phyloP scores from a whole-genome alignment of 2,113 vertebrate species.

The Equus quagga region DNA sequence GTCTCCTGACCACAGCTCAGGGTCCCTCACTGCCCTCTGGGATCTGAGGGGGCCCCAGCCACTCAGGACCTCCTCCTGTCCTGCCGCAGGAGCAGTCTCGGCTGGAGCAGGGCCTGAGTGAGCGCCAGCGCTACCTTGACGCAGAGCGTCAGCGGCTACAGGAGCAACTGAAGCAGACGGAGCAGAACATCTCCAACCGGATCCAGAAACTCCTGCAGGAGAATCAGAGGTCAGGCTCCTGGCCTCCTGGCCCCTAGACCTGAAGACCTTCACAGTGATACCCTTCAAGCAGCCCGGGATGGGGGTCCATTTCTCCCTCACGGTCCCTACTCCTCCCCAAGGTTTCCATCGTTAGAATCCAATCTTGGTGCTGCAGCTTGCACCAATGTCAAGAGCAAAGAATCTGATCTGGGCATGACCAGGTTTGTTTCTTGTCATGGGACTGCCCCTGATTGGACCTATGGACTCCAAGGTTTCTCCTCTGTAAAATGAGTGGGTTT shows the following conservation, averaged over 20 bases:
- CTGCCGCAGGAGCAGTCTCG: conserved; percentile 91
- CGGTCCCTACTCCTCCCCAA: background rate
- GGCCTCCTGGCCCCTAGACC: accelerated
- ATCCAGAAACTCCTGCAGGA: conserved; percentile 93
- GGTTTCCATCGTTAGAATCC: background rate
- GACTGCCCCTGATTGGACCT: background rate
- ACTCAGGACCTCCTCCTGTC: background rate
- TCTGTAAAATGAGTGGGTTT: background rate
- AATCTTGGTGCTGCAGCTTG: background rate
- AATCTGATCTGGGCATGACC: background rate
- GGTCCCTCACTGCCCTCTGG: accelerated
- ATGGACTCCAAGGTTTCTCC: background rate
- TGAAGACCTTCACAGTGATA: accelerated
- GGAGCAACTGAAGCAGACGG: conserved; percentile 90
- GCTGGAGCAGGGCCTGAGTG: conserved; percentile 90
- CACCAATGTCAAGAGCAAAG: background rate
- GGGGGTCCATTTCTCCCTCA: background rate
- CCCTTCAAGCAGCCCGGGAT: background rate
- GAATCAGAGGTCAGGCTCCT: conserved; percentile 90
- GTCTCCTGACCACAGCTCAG: background rate
- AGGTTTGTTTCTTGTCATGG: background rate
- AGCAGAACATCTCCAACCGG: conserved; percentile 87
- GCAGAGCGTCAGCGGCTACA: conserved; percentile 90
- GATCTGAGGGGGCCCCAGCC: background rate
- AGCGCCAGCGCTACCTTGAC: conserved; percentile 91